A percentile compares a stretch with the other conserved stretches of the same genome.
Evolutionary conservation across 2,797 vertebrate species (phyloP).

Genomic region (Bradypodion ventrale): DNA sequence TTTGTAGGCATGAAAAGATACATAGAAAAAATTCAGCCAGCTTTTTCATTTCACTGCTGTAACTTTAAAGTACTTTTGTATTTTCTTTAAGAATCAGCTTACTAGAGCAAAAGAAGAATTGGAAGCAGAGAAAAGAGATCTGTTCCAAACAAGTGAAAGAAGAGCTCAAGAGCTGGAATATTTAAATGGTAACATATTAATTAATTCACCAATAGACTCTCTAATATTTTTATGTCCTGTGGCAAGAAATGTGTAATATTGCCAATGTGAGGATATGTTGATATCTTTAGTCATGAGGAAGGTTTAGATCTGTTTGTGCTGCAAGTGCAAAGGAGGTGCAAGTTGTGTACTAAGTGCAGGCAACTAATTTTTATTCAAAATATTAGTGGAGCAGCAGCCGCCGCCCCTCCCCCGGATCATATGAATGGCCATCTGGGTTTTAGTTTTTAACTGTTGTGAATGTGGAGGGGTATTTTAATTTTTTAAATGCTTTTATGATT

Average conservation of each 20-base stretch:
- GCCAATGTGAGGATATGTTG: background rate
- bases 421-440: no score
- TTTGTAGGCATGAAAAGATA: no score
- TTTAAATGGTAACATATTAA: slow-evolving; percentile 86
- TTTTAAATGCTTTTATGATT: no score
- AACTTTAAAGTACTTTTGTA: background rate
- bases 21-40: no score
- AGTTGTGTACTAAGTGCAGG: no score
- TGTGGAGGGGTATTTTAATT: no score
- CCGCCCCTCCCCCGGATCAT: no score
- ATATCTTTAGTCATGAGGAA: no score
- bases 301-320: no score
- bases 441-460: no score
- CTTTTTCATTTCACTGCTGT: rapidly evolving
- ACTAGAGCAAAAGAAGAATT: slow-evolving; percentile 89
- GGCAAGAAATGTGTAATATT: background rate
- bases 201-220: no score
- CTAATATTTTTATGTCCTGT: background rate
- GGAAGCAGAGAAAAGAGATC: slow-evolving; percentile 92
- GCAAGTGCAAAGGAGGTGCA: no score
- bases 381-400: background rate
- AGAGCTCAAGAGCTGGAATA: slow-evolving; percentile 89
- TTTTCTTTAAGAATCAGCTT: slow-evolving; percentile 80
- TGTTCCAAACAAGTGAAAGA: slow-evolving; percentile 89
- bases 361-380: background rate